Base-by-base conservation (phyloP, 2,797 vertebrate genomes). In the Leptoclinus maculatus region DNA sequence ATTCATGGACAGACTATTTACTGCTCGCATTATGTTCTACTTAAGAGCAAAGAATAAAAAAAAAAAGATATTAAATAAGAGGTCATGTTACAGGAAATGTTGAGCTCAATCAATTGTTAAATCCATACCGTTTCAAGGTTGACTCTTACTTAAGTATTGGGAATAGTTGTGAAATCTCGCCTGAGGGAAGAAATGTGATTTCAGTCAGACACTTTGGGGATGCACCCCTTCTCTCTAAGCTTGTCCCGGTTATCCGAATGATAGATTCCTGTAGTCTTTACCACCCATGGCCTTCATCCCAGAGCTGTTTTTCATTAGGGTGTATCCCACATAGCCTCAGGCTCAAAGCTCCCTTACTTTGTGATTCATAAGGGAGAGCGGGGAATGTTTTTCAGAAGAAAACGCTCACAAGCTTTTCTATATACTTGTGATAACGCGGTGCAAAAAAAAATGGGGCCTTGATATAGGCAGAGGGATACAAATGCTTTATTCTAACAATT, bases 261-360 rank as follows among this genome's bases (percentile, higher is more conserved):
- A 86, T 83, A 66, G 64, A 69, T 84, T 79, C 66, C 60, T 53
- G 76, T 75, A 60, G 68, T 88, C 74, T 85, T 88, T 89, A 86
- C 70, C 80, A 87, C 17, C 85, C 71, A 76, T 84, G 89, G 76
- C 76, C 32, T 79, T 85, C 70, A 82, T 85, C 83, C 85, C 60
- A 23, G 29, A 81, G 80, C 76, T 74, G 63, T 65, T 78, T 87
- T 86, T 79, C 68, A 88, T 89, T 78, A 81, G 54, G 79, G 67
- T 78, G 36, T 79, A 80, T 86, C 66, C 76, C 67, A 82, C 49
- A 75, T 82, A 76, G 89, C 91, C 85, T 59, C 51, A 29, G 86
- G 90, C 86, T 54, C 65, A 70, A 32, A 79, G 63, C 63, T 74
- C 81, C 67, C 49, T 38, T 57, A 71, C 72, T 77, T 63, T 76